Percentiles rank a stretch among this genome's conserved stretches.
These are phyloP conservation scores for Falco cherrug DNA, from an alignment of 2,797 vertebrate genomes.

Conservation along the genomic window DNA sequence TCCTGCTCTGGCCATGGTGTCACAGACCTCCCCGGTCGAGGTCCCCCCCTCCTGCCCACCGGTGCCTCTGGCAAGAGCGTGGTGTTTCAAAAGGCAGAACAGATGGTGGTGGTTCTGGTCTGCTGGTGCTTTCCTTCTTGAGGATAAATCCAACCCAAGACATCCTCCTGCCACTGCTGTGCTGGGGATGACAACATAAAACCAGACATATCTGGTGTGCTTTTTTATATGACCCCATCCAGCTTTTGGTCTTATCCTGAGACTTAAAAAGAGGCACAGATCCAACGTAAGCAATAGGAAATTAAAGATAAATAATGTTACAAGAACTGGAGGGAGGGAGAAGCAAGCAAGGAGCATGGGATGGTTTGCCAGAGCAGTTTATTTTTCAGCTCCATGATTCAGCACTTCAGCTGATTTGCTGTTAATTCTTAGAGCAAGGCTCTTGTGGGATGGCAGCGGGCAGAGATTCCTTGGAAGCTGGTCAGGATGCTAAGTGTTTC, in stretches of 20 bases:
- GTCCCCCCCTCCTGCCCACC: neutral
- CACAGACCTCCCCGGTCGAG: neutral
- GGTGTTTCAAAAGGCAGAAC: neutral
- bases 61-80: neutral
- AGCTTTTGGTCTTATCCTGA: neutral
- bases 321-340: fast-evolving
- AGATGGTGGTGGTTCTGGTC: neutral
- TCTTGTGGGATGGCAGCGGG: neutral
- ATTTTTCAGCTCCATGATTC: neutral
- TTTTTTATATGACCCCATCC: fast-evolving
- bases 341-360: fast-evolving
- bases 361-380: neutral
- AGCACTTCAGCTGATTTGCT: neutral
- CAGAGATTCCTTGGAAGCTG: neutral
- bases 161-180: neutral
- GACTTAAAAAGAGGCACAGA: neutral
- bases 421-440: neutral
- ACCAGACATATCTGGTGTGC: neutral
- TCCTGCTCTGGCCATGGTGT: neutral
- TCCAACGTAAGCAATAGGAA: neutral
- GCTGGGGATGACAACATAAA: neutral
- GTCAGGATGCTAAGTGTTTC: neutral
- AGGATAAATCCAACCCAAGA: neutral
- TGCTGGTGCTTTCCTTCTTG: neutral
- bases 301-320: no score